A percentile compares a stretch with the other conserved stretches of the same genome.
phyloP scores from a whole-genome alignment of 2,797 vertebrate genomes.

The Sciaenops ocellatus region DNA sequence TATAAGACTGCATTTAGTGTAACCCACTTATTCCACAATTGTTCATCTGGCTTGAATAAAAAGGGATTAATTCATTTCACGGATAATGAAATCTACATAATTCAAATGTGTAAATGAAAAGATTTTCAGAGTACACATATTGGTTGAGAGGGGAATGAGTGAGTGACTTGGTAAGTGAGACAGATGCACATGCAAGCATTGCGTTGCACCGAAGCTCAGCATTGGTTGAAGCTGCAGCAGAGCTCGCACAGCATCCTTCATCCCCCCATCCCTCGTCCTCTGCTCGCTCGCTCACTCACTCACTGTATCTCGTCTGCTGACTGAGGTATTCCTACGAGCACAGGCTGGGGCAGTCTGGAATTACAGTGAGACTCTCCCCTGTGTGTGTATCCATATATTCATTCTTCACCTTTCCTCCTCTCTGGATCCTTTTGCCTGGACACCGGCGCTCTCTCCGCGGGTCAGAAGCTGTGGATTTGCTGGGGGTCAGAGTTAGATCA shows the following conservation, averaged over 20 bases:
- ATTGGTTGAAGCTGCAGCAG: slow-evolving; percentile 76
- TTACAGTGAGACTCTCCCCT: slow-evolving; percentile 40
- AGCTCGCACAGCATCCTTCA: slow-evolving; percentile 78
- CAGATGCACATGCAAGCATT: slow-evolving; percentile 58
- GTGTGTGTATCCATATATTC: slow-evolving; percentile 41
- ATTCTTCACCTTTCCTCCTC: slow-evolving; percentile 32
- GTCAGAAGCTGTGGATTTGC: slow-evolving; percentile 54
- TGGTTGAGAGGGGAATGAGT: slow-evolving; percentile 26
- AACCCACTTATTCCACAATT: slow-evolving; percentile 73
- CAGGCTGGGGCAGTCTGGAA: slow-evolving; percentile 57
- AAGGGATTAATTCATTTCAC: slow-evolving; percentile 33
- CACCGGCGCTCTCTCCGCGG: slow-evolving; percentile 26
- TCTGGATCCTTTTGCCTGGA: slow-evolving; percentile 46
- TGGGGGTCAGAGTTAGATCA: slow-evolving; percentile 58
- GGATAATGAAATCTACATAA: slow-evolving; percentile 7
- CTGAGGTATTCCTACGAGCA: slow-evolving; percentile 72
- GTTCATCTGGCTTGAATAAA: slow-evolving; percentile 26
- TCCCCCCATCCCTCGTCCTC: slow-evolving; percentile 68
- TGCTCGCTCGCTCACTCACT: slow-evolving; percentile 61
- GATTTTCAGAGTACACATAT: slow-evolving; percentile 36
- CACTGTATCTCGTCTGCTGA: slow-evolving; percentile 75
- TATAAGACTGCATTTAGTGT: slow-evolving; percentile 54
- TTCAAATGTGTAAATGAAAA: slow-evolving; percentile 49
- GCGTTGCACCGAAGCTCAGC: slow-evolving; percentile 61
- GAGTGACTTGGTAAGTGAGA: slow-evolving; percentile 61